Evolutionary conservation across 2,888 invertebrate species (phyloP).

Genomic region (Hirudinaria manillensis): DNA sequence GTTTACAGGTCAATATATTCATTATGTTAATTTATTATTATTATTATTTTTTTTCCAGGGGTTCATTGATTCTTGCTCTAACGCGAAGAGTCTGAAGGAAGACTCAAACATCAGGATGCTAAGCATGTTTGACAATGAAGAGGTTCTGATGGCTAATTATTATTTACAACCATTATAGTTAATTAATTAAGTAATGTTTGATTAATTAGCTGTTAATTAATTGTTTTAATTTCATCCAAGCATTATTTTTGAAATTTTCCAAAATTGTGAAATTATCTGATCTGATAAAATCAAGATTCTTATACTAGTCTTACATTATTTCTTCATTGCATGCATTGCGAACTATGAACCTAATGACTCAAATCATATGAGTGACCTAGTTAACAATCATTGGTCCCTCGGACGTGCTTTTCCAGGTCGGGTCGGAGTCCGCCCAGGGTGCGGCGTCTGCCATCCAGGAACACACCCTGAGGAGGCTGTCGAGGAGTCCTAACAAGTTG

Average conservation of each 20-base stretch:
- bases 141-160: constrained; percentile 47
- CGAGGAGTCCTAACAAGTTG: constrained; percentile 32
- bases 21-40: background rate
- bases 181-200: background rate
- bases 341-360: no score
- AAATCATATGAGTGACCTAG: no score
- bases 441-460: constrained; percentile 56
- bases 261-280: no score
- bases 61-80: constrained; percentile 50
- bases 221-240: no score
- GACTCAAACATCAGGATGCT: constrained; percentile 55
- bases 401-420: constrained; percentile 48
- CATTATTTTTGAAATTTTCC: no score
- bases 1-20: no score
- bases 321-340: no score
- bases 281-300: no score
- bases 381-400: no score
- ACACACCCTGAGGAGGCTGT: constrained; percentile 53
- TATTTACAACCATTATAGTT: no score
- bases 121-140: constrained; percentile 58
- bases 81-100: constrained; percentile 42
- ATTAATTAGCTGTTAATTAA: background rate
- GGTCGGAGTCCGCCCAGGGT: constrained; percentile 57
- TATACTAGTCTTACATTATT: no score
- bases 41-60: constrained; percentile 45